Conservation (phyloP, 2,888 invertebrate species). For the Melipona bicolor region DNA sequence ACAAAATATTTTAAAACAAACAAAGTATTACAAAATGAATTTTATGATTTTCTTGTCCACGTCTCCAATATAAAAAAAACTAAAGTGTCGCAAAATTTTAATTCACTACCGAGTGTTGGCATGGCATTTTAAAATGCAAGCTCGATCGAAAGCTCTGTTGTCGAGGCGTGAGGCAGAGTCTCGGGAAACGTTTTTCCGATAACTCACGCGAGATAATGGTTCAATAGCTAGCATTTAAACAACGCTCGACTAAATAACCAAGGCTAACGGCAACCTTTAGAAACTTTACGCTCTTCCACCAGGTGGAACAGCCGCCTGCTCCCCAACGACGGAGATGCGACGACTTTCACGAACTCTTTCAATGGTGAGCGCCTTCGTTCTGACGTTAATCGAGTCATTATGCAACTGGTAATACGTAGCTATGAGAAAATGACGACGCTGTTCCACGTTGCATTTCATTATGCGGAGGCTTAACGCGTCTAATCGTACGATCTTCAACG, state of each 20-base stretch:
- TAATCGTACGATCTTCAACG: not conserved
- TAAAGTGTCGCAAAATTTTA: not conserved
- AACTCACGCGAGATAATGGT: conserved; percentile 11
- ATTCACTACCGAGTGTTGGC: not conserved
- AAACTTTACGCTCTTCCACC: conserved; percentile 29
- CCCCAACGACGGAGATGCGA: conserved; percentile 17
- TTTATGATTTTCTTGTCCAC: not conserved
- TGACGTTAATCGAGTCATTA: conserved; percentile 57
- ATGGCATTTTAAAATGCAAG: not conserved
- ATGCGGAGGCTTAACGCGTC: not conserved
- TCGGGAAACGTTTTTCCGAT: conserved; percentile 11
- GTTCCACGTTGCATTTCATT: not conserved
- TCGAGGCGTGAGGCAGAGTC: not conserved
- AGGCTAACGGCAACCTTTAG: conserved; percentile 44
- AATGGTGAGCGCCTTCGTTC: conserved; percentile 10
- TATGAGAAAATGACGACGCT: not conserved
- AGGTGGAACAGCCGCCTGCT: conserved; percentile 8
- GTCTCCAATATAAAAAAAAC: not conserved
- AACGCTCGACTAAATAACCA: conserved; percentile 14
- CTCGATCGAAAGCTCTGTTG: not conserved
- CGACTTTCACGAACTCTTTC: conserved; percentile 57
- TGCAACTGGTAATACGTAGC: conserved; percentile 44
- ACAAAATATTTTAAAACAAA: too few species aligned
- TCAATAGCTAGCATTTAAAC: conserved; percentile 16
- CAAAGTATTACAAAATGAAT: too few species aligned